phyloP scores from a whole-genome alignment of 1,140 invertebrate genomes.

The Drosophila hydei region DNA sequence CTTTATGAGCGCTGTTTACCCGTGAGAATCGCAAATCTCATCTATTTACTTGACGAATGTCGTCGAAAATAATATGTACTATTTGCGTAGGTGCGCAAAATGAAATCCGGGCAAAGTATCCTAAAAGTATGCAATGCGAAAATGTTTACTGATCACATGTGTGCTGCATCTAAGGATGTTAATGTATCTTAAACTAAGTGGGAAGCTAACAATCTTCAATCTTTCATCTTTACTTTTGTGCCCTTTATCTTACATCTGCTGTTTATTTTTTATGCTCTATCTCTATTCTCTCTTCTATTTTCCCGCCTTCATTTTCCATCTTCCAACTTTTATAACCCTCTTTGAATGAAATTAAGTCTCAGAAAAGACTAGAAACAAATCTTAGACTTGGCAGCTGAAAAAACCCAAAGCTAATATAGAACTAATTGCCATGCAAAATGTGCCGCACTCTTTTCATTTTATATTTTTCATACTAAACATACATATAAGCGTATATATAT shows the following conservation, averaged over 20 bases:
- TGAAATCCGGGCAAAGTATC: neutral
- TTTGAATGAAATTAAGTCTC: neutral
- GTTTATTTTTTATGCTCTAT: no score
- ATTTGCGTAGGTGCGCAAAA: neutral
- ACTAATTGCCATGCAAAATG: slow-evolving; percentile 46
- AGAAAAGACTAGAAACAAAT: neutral
- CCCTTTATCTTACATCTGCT: no score
- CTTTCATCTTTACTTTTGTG: no score
- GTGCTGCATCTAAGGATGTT: neutral
- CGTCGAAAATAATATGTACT: no score
- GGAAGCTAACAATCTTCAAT: no score
- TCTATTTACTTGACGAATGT: neutral
- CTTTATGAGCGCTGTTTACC: neutral
- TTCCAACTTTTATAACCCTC: no score
- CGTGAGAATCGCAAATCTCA: neutral
- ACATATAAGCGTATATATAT: slow-evolving; percentile 2
- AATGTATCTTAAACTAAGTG: neutral
- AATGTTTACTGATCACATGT: neutral
- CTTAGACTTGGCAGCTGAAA: neutral
- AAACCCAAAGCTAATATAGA: slow-evolving; percentile 3
- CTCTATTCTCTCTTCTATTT: no score
- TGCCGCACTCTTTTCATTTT: slow-evolving; percentile 7
- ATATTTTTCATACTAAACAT: neutral
- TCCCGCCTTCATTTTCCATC: no score
- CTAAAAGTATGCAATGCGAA: slow-evolving; percentile 24